A percentile compares a stretch with the other conserved stretches of the same genome.
phyloP scores from a whole-genome alignment of 2,888 invertebrate genomes.

The Eumacrocentrus americanus region DNA sequence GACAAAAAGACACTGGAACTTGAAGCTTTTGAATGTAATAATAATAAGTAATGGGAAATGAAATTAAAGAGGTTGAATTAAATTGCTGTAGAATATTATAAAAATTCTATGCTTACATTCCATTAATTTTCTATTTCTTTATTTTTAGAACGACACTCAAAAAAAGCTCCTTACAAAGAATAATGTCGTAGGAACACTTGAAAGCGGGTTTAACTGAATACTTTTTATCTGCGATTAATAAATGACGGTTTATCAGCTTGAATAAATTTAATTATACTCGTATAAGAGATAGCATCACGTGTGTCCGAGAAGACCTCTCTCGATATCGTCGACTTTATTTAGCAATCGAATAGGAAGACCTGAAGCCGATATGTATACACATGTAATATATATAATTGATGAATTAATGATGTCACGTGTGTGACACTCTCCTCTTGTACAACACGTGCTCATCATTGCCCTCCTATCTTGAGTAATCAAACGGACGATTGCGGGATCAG shows the following conservation, averaged over 20 bases:
- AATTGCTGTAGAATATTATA: too few species aligned
- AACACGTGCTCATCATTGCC: not conserved
- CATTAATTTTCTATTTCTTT: too few species aligned
- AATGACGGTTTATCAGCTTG: not conserved
- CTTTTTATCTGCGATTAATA: not conserved
- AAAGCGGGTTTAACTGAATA: not conserved
- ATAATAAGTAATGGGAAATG: too few species aligned
- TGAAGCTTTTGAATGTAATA: too few species aligned
- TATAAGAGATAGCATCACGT: not conserved
- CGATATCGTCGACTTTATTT: not conserved
- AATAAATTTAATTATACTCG: not conserved
- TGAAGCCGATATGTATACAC: too few species aligned
- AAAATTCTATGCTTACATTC: too few species aligned
- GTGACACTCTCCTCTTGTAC: not conserved
- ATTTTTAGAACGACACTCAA: too few species aligned
- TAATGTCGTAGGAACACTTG: not conserved
- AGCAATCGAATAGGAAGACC: too few species aligned
- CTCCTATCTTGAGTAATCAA: not conserved
- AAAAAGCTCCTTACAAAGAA: too few species aligned
- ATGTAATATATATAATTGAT: too few species aligned
- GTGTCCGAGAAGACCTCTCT: not conserved
- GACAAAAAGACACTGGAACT: too few species aligned
- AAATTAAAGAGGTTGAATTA: too few species aligned
- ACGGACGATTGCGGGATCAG: slow-evolving; percentile 1
- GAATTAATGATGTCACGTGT: not conserved